Evolutionary conservation across 1,140 invertebrate genomes (phyloP), one percentile per base, ranked within the genome.

Genomic region (Neodiprion fabricii): DNA sequence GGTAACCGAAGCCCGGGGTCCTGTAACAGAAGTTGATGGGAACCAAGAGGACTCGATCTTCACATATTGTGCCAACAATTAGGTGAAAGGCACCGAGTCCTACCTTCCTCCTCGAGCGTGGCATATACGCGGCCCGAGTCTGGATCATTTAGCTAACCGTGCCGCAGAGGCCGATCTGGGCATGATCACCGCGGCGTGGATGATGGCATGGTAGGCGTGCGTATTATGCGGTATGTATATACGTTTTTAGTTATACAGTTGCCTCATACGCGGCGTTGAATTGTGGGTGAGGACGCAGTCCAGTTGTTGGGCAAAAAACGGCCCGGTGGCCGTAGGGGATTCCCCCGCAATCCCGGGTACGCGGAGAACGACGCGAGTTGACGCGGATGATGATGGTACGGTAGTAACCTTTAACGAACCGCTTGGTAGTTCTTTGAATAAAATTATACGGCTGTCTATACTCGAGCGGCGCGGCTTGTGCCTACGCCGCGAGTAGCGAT

Each of bases 41-140:
- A 88, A 88, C 85, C 81, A 74, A 80, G 81, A 81, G 80, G 84
- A 81, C 82, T 83, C 78, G 77, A 76, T 85, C 85, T 88, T 88
- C 86, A 85, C 86, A 88, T 88, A 88, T 88, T 88, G 84, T 86
- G 80, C 82, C 83, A 86, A 88, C 86, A 88, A 88, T 88, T 88
- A 86, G 87, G 86, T 88, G 87, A 88, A 88, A 88, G 87, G 86
- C 86, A 81, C 83, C 86, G 5, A 40, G 28, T 40, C 28, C 28
- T 40, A 40, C 28, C 28, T 40, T 40, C 28, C 83, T 83, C 85
- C 87, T 83, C 83, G 79, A 79, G 78, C 77, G 50, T 77, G 77
- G 73, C 74, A 70, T 74, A 75, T 65, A 74, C 75, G 49, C 68
- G 49, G 65, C 49, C 70, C 72, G 72, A 48, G 67, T 61, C 70